Evolutionary conservation across 2,797 vertebrate genomes (phyloP), one percentile per base, ranked within the genome.

Genomic region (Halcyon leucocephala): DNA sequence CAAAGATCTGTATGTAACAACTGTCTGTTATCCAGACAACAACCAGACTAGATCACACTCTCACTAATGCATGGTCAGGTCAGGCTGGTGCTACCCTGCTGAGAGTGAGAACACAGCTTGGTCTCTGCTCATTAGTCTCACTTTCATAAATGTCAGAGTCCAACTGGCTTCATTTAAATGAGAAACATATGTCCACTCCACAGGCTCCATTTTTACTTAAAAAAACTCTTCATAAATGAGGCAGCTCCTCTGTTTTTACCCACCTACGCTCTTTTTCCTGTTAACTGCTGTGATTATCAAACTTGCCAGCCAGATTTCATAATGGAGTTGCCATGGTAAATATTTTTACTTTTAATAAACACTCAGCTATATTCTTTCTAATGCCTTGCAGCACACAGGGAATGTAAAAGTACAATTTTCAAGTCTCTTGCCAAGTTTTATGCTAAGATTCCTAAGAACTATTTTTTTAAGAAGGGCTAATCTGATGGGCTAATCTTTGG

Each of bases 151-250:
- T 61, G 85, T 65, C 86, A 92, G 54, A 58, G 65, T 73, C 72
- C 83, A 80, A 86, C 57, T 89, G 60, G 28, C 55, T 89, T 70
- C 86, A 86, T 81, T 86, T 65, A 93, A 89, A 90, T 39, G 65
- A 82, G 82, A 88, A 91, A 82, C 78, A 82, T 67, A 93, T 83
- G 86, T 86, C 90, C 77, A 70, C 89, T 89, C 95, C 77, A 51
- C 73, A 76, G 73, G 87, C 54, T 89, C 35, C 41, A 17, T 86
- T 90, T 74, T 78, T 80, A 37, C 85, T 82, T 90, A 11, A 71
- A 79, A 70, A 70, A 82, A 64, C n/a, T 49, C 74, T 41, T 82
- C 76, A 86, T 55, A 71, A 89, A 52, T 64, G 39, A 69, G 83
- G 73, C 31, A 60, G 46, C 54, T 67, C 28, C 67, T 77, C 49